Conservation (phyloP, 64 coral and sea anemone species). For the Dendronephthya gigantea region DNA sequence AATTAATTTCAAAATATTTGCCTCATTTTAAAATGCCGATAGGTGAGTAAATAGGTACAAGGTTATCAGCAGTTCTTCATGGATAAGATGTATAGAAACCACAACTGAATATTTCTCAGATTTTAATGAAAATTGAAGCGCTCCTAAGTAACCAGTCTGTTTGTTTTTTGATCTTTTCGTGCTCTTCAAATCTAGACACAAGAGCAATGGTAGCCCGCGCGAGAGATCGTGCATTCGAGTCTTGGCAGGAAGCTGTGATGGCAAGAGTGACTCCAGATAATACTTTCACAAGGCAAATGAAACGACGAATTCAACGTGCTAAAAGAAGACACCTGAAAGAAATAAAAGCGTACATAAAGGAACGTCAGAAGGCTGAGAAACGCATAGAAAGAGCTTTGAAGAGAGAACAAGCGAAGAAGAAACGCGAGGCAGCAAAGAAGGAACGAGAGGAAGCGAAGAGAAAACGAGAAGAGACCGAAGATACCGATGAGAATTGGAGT, state of each 20-base stretch:
- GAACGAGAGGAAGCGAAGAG: background rate
- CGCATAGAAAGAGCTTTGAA: background rate
- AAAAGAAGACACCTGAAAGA: background rate
- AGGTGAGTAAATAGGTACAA: background rate
- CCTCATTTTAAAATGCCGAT: background rate
- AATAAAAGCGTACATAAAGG: background rate
- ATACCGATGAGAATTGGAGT: background rate
- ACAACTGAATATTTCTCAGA: no score
- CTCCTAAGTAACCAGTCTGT: background rate
- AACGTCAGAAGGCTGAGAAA: background rate
- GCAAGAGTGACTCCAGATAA: background rate
- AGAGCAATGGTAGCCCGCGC: background rate
- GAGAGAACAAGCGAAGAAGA: background rate
- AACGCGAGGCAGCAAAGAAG: background rate
- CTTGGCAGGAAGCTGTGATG: background rate
- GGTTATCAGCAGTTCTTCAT: no score
- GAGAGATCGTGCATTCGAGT: background rate
- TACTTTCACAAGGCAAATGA: background rate
- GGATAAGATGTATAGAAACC: no score
- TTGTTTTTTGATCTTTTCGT: background rate
- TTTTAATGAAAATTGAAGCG: no score
- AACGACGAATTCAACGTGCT: background rate
- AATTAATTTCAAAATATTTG: background rate
- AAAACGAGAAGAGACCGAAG: background rate
- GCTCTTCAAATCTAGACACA: background rate